Percentiles rank a stretch among this genome's conserved stretches.
These are phyloP conservation scores for Schlechtendalia chinensis DNA, from an alignment of 1,140 invertebrate genomes.

Conservation along the genomic window DNA sequence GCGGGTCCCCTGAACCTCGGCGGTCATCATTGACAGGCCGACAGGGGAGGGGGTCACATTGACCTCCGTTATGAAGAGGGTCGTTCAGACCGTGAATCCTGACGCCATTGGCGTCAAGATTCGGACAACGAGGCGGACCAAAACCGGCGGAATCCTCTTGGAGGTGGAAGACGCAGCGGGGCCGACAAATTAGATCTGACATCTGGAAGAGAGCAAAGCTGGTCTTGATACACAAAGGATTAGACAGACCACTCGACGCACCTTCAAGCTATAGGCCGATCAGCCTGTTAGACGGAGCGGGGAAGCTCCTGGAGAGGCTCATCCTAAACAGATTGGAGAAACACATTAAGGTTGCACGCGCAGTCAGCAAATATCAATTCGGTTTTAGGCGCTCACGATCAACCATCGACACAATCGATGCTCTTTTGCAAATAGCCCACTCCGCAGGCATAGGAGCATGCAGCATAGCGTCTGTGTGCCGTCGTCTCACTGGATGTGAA, in stretches of 20 bases:
- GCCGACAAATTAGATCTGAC: accelerated
- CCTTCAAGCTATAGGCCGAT: neutral
- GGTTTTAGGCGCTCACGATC: neutral
- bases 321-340: neutral
- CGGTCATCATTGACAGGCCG: too few relatives aligned
- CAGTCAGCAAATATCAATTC: neutral
- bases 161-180: too few relatives aligned
- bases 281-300: neutral
- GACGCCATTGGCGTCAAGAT: too few relatives aligned
- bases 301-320: neutral
- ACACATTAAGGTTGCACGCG: accelerated
- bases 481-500: neutral
- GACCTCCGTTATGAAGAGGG: too few relatives aligned
- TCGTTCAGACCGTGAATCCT: too few relatives aligned
- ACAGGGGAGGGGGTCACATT: too few relatives aligned
- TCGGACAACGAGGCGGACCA: too few relatives aligned
- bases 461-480: neutral
- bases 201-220: neutral
- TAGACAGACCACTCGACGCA: neutral
- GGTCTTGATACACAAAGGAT: neutral
- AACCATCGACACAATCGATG: neutral
- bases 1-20: too few relatives aligned
- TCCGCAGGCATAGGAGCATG: neutral
- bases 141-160: too few relatives aligned
- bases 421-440: neutral